Evolutionary conservation across 2,113 vertebrate species (phyloP).

Genomic region (Pseudolaguvia tuberculata): DNA sequence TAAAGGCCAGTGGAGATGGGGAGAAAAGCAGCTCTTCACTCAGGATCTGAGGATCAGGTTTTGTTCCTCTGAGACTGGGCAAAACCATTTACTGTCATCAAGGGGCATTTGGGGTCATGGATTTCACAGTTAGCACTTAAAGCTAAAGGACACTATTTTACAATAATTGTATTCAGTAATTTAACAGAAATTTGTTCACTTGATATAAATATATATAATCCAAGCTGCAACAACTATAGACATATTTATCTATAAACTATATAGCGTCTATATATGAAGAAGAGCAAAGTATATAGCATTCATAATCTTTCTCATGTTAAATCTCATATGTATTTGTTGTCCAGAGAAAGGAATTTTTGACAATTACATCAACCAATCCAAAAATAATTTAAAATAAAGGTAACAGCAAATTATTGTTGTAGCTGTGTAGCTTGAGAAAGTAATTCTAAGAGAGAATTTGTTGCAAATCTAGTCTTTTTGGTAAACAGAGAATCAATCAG

Average conservation of each 20-base stretch:
- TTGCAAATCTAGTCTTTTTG: too few relatives aligned
- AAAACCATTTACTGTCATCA: conserved; percentile 56
- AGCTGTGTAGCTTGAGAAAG: conserved; percentile 64
- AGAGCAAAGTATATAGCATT: too few relatives aligned
- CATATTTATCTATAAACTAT: too few relatives aligned
- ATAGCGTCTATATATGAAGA: too few relatives aligned
- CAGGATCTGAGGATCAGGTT: conserved; percentile 67
- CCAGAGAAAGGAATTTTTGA: not conserved
- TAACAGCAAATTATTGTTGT: conserved; percentile 36
- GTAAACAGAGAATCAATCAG: conserved; percentile 67
- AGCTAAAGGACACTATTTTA: conserved; percentile 21
- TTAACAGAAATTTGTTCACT: too few relatives aligned
- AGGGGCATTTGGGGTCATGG: conserved; percentile 47
- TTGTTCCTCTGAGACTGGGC: conserved; percentile 63
- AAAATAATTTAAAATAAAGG: not conserved
- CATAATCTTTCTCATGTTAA: not conserved
- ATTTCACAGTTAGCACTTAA: conserved; percentile 47
- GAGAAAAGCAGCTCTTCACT: conserved; percentile 32
- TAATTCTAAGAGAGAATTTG: conserved; percentile 63
- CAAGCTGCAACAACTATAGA: too few relatives aligned
- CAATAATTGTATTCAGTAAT: too few relatives aligned
- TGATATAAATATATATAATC: too few relatives aligned
- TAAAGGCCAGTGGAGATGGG: conserved; percentile 63
- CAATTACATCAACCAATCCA: not conserved
- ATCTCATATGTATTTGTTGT: not conserved